These are phyloP conservation scores for Catharus minimus DNA, from an alignment of 2,113 vertebrate species.

Conservation along the genomic window DNA sequence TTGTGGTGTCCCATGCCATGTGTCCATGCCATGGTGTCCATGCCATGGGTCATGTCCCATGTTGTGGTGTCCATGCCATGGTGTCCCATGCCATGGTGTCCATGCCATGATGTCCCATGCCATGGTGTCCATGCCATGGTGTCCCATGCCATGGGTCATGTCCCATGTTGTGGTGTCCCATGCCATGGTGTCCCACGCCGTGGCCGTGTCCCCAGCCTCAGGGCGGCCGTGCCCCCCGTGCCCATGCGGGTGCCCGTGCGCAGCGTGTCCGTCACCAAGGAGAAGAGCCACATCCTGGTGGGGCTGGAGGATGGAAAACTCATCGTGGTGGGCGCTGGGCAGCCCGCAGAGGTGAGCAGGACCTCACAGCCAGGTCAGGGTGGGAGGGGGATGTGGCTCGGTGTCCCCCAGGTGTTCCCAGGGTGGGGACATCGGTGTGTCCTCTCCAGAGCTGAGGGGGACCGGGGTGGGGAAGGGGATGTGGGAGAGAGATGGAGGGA, in stretches of 20 bases:
- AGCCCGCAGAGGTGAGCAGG: constrained; percentile 87
- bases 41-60: background rate
- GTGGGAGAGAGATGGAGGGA: background rate
- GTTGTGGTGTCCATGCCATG: fast-evolving
- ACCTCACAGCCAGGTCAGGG: fast-evolving
- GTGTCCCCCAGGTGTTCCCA: background rate
- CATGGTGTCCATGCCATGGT: too few species aligned
- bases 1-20: too few species aligned
- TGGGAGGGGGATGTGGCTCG: fast-evolving
- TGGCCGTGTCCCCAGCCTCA: constrained; percentile 67
- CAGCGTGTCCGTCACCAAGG: constrained; percentile 92
- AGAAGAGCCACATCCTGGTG: constrained; percentile 93
- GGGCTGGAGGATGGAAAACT: constrained; percentile 94
- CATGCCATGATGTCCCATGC: fast-evolving
- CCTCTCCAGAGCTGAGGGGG: background rate
- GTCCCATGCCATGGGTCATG: too few species aligned
- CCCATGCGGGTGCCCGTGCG: constrained; percentile 88
- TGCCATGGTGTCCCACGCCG: fast-evolving
- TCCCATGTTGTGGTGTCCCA: background rate
- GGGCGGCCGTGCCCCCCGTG: constrained; percentile 72
- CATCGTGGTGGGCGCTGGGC: constrained; percentile 94
- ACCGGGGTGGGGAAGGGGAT: background rate
- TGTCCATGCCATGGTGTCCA: too few species aligned
- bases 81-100: fast-evolving
- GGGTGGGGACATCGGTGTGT: background rate